These are phyloP conservation scores for Campoplex capitator DNA, from an alignment of 2,888 invertebrate species.

Conservation along the genomic window DNA sequence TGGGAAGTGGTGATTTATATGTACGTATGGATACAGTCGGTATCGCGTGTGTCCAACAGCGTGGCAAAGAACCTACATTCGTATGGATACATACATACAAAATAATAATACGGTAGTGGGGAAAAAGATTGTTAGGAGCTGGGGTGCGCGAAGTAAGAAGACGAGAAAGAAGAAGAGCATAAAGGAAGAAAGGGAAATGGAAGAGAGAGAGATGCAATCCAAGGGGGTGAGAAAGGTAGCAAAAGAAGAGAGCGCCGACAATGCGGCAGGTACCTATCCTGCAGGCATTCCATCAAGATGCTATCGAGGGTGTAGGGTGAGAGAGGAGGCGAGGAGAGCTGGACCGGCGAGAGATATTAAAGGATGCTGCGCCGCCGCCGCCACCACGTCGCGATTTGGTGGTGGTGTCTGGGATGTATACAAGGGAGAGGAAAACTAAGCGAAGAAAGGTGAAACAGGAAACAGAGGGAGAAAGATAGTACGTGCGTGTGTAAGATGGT, in stretches of 20 bases:
- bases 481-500: slow-evolving; percentile 10
- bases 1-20: slow-evolving; percentile 25
- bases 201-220: slow-evolving; percentile 68
- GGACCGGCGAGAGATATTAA: slow-evolving; percentile 80
- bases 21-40: background rate
- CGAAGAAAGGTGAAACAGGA: slow-evolving; percentile 23
- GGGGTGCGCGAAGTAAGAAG: slow-evolving; percentile 54
- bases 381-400: slow-evolving; percentile 22
- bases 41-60: slow-evolving; percentile 5
- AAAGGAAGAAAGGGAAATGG: slow-evolving; percentile 56
- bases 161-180: slow-evolving; percentile 3
- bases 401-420: slow-evolving; percentile 24
- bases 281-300: slow-evolving; percentile 83
- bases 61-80: slow-evolving; percentile 9
- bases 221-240: slow-evolving; percentile 55
- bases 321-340: slow-evolving; percentile 67
- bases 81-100: slow-evolving; percentile 3
- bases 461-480: slow-evolving; percentile 15
- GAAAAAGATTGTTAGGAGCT: slow-evolving; percentile 48
- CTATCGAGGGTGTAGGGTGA: slow-evolving; percentile 76
- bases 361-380: slow-evolving; percentile 78
- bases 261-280: slow-evolving; percentile 82
- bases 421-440: slow-evolving; percentile 37
- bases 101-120: slow-evolving; percentile 57
- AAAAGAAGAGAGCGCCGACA: slow-evolving; percentile 75